These are phyloP conservation scores for Drosophila prolongata DNA, from an alignment of 2,888 invertebrate genomes.

Conservation along the genomic window DNA sequence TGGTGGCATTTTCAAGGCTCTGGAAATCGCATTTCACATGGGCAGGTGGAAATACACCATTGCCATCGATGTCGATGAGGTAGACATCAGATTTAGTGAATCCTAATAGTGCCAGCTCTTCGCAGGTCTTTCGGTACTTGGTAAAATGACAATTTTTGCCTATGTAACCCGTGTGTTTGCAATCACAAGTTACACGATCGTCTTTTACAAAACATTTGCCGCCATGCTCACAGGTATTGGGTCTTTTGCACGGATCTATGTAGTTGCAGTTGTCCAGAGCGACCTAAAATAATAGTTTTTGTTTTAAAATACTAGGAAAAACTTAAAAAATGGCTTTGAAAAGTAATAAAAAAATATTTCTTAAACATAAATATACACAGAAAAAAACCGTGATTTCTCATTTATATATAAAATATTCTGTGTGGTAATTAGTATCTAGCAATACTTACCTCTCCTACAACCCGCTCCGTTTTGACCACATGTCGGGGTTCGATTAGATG, in stretches of 20 bases:
- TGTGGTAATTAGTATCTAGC: no score
- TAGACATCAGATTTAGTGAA: slow-evolving; percentile 96
- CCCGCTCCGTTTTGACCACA: slow-evolving; percentile 92
- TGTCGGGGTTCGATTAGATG: slow-evolving; percentile 91
- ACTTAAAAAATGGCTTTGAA: neutral
- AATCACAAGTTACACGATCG: slow-evolving; percentile 94
- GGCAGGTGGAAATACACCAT: slow-evolving; percentile 95
- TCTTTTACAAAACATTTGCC: slow-evolving; percentile 96
- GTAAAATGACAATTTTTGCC: slow-evolving; percentile 98
- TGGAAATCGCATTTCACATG: slow-evolving; percentile 97
- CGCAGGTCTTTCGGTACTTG: slow-evolving; percentile 95
- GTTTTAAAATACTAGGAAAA: no score
- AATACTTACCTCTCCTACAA: slow-evolving; percentile 88
- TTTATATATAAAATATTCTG: no score
- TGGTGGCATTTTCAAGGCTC: slow-evolving; percentile 92
- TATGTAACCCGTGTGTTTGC: slow-evolving; percentile 94
- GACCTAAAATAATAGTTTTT: slow-evolving; percentile 84
- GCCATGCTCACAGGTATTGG: slow-evolving; percentile 96
- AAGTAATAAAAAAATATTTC: no score
- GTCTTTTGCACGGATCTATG: slow-evolving; percentile 94
- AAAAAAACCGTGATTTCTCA: no score
- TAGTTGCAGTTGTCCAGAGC: slow-evolving; percentile 95
- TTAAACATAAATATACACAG: no score
- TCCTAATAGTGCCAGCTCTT: slow-evolving; percentile 94
- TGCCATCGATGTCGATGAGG: slow-evolving; percentile 96